Evolutionary conservation across 30 jellyfish, hydroid and myxozoan genomes (phyloP).

Genomic region (Aurelia aurita complex sp. Pacific): DNA sequence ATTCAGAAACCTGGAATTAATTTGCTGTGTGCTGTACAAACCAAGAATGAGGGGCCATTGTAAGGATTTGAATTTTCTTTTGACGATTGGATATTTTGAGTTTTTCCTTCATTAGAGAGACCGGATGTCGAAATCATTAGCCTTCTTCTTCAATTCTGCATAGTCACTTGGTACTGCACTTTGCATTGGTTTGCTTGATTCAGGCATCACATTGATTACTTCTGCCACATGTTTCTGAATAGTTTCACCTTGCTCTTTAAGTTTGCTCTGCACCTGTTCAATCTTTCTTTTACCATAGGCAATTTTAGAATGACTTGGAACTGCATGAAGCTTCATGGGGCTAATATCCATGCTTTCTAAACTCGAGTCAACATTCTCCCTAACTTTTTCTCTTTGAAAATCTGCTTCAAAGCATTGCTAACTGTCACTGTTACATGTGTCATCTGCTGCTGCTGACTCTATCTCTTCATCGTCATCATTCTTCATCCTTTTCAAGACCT

Average conservation of each 20-base stretch:
- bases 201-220: conserved; percentile 26
- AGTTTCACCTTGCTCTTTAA: not conserved
- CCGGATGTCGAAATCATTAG: conserved; percentile 34
- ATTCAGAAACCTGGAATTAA: conserved; percentile 41
- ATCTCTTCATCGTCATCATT: not conserved
- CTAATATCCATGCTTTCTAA: conserved; percentile 35
- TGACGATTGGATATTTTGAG: conserved; percentile 11
- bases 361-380: not conserved
- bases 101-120: conserved; percentile 39
- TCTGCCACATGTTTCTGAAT: conserved; percentile 24
- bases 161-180: not conserved
- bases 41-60: conserved; percentile 70
- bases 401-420: not conserved
- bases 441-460: conserved; percentile 1
- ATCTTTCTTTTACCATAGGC: conserved; percentile 67
- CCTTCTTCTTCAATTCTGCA: conserved; percentile 24
- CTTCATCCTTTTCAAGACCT: not conserved
- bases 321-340: conserved; percentile 46
- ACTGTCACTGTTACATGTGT: not conserved
- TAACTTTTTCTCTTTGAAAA: not conserved
- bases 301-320: conserved; percentile 24
- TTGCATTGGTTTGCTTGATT: not conserved
- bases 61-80: conserved; percentile 55
- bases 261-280: conserved; percentile 41
- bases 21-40: conserved; percentile 12